phyloP scores from a whole-genome alignment of 2,113 vertebrate genomes.

The Cranoglanis bouderius region DNA sequence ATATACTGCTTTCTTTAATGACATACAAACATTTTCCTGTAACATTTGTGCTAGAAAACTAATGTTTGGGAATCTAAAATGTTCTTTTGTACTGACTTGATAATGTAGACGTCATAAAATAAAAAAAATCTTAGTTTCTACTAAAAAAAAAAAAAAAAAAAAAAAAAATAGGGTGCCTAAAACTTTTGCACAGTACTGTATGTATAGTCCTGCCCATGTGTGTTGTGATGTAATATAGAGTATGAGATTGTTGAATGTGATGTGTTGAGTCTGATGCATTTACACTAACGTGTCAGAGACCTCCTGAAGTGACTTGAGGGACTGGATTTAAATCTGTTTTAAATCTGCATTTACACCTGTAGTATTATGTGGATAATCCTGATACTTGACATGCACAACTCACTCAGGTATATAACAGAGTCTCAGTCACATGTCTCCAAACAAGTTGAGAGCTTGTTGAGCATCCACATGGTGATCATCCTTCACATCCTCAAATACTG shows the following conservation, averaged over 20 bases:
- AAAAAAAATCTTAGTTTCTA: no score
- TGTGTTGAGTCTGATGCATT: neutral
- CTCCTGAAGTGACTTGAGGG: neutral
- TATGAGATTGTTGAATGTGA: neutral
- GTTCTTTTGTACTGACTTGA: no score
- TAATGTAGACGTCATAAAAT: no score
- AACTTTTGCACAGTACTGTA: no score
- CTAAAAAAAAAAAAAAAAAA: no score
- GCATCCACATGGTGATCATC: neutral
- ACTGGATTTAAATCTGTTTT: neutral
- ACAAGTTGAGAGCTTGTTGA: neutral
- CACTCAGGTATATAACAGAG: neutral
- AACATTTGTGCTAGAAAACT: no score
- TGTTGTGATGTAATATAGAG: neutral
- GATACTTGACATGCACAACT: neutral
- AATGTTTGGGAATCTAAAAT: no score
- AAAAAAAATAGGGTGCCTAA: no score
- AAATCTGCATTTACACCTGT: neutral
- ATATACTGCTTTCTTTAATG: no score
- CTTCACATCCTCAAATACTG: conserved; percentile 13
- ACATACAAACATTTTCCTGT: no score
- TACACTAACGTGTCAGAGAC: neutral
- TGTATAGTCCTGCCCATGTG: neutral
- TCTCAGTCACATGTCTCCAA: neutral
- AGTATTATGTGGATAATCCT: neutral